Evolutionary conservation across 2,888 invertebrate species (phyloP).

Genomic region (Drosophila barbarae): DNA sequence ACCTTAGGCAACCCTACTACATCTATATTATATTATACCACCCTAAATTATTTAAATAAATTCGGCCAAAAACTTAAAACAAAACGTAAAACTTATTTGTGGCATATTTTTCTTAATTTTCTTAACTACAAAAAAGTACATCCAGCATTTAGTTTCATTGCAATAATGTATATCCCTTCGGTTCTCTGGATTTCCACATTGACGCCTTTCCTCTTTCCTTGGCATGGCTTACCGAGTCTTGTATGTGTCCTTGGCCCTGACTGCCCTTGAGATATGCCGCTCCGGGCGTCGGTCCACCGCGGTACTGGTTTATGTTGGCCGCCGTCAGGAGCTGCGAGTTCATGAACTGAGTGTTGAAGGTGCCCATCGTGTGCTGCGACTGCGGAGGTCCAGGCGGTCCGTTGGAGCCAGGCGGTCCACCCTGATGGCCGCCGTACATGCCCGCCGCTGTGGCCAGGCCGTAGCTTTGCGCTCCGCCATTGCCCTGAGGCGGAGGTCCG

Average conservation of each 20-base stretch:
- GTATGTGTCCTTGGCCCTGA: constrained; percentile 79
- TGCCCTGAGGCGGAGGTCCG: constrained; percentile 76
- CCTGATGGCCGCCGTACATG: constrained; percentile 79
- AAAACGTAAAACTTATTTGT: neutral
- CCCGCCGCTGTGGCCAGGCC: constrained; percentile 77
- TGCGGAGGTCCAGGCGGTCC: constrained; percentile 76
- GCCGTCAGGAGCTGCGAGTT: constrained; percentile 84
- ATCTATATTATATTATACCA: neutral
- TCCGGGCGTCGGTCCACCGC: constrained; percentile 78
- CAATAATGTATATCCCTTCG: neutral
- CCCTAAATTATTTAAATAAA: neutral
- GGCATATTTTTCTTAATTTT: neutral
- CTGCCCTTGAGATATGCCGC: constrained; percentile 78
- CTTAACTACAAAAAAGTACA: neutral
- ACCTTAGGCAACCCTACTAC: neutral
- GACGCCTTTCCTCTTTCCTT: neutral
- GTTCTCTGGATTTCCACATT: neutral
- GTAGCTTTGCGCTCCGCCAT: constrained; percentile 77
- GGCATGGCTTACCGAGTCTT: constrained; percentile 78
- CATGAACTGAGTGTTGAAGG: constrained; percentile 82
- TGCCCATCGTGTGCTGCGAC: constrained; percentile 79
- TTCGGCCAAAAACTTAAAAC: neutral
- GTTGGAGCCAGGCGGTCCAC: constrained; percentile 74
- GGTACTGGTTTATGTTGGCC: constrained; percentile 80
- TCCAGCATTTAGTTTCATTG: neutral